A percentile compares a stretch with the other conserved stretches of the same genome.
Evolutionary conservation across 2,113 vertebrate genomes (phyloP).

Genomic region (Scopus umbretta): DNA sequence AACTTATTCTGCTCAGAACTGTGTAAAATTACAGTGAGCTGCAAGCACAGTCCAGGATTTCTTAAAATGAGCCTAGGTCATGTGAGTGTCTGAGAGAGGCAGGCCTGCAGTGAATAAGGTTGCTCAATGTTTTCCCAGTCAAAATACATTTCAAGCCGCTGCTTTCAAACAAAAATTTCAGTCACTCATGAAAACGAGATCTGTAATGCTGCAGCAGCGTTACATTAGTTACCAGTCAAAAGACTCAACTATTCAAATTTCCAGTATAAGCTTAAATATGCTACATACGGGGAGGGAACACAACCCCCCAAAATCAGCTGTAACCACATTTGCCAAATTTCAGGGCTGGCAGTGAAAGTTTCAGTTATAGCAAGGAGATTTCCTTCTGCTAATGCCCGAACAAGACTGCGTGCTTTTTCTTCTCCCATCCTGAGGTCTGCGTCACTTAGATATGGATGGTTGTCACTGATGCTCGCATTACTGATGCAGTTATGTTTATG

Average conservation of each 20-base stretch:
- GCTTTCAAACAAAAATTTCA: neutral
- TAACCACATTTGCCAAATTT: neutral
- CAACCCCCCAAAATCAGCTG: fast-evolving
- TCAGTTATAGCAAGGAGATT: neutral
- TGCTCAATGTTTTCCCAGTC: neutral
- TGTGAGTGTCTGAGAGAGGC: neutral
- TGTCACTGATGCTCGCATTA: neutral
- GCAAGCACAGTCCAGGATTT: neutral
- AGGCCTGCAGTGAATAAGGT: neutral
- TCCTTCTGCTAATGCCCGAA: neutral
- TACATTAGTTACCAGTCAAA: neutral
- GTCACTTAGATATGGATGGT: neutral
- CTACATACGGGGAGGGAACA: fast-evolving
- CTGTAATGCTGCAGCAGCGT: neutral
- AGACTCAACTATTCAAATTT: neutral
- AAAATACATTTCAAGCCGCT: neutral
- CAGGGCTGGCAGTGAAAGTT: neutral
- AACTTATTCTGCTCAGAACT: neutral
- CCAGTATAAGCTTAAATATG: neutral
- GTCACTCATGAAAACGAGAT: neutral
- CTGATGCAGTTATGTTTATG: neutral
- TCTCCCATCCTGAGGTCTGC: neutral
- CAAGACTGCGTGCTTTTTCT: neutral
- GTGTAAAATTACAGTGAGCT: neutral
- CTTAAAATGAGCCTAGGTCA: neutral